Conservation (phyloP, 1,140 invertebrate species). For the Scaptodrosophila lebanonensis region DNA sequence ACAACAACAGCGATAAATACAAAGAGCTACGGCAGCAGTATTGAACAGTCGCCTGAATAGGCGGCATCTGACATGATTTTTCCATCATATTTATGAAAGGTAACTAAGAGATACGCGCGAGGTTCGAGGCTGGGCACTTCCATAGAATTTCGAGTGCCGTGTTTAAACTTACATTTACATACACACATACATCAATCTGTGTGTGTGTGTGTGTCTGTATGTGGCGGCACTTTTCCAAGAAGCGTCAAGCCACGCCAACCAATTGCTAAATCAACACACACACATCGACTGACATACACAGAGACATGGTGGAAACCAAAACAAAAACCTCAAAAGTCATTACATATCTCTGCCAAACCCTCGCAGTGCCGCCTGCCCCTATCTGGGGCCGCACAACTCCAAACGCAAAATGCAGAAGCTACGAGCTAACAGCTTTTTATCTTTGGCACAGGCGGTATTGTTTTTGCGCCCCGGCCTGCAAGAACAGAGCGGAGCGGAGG, state of each 20-base stretch:
- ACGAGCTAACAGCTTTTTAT: constrained; percentile 76
- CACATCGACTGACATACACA: constrained; percentile 26
- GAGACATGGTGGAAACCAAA: constrained; percentile 51
- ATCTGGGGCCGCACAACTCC: not conserved
- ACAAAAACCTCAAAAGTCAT: constrained; percentile 73
- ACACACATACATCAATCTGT: constrained; percentile 34
- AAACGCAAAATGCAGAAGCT: constrained; percentile 71
- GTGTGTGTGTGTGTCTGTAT: not conserved
- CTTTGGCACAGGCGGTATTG: constrained; percentile 64
- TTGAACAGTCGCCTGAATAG: constrained; percentile 34
- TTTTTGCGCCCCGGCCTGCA: constrained; percentile 43
- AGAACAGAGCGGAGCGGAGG: too few relatives aligned
- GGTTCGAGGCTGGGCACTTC: not conserved
- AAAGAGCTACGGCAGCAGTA: not conserved
- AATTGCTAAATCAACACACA: constrained; percentile 67
- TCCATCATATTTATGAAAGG: constrained; percentile 65
- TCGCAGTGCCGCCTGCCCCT: not conserved
- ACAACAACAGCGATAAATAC: not conserved
- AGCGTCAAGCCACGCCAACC: constrained; percentile 20
- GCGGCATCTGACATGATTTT: constrained; percentile 64
- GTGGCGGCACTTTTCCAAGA: constrained; percentile 63
- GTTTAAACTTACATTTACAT: constrained; percentile 58
- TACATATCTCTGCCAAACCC: constrained; percentile 62
- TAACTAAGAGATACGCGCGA: constrained; percentile 4
- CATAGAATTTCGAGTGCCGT: constrained; percentile 9